Conservation (phyloP, 1,140 invertebrate species). For the Melipona quadrifasciata region DNA sequence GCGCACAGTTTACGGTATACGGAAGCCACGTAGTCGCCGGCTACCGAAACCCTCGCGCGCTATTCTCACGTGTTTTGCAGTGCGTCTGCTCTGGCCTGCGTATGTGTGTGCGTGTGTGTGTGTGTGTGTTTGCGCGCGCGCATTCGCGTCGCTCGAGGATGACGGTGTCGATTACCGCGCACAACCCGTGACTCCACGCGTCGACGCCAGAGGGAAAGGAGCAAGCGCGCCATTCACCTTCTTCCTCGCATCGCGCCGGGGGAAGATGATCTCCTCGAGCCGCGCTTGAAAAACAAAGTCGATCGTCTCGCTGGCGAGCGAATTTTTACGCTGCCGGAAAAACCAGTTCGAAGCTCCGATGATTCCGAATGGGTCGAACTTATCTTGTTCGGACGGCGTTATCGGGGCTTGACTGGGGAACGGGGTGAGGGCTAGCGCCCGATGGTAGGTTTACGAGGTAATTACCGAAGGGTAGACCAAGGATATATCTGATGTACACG, state of each 20-base stretch:
- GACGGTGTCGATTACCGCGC: constrained; percentile 62
- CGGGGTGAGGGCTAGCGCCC: constrained; percentile 1
- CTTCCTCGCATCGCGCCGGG: too few species aligned
- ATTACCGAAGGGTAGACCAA: constrained; percentile 9
- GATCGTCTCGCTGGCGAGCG: neutral
- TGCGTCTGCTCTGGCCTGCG: neutral
- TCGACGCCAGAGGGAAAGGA: constrained; percentile 17
- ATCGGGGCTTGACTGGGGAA: constrained; percentile 18
- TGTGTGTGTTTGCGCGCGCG: too few species aligned
- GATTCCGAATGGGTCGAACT: neutral
- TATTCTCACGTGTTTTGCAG: constrained; percentile 41
- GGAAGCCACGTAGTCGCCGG: constrained; percentile 57
- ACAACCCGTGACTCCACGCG: constrained; percentile 47
- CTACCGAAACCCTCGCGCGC: constrained; percentile 63
- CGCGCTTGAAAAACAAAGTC: neutral
- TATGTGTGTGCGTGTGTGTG: too few species aligned
- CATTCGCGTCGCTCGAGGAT: neutral
- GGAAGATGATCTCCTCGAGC: neutral
- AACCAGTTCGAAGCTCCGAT: constrained; percentile 28
- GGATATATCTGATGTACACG: neutral
- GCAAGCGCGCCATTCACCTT: neutral
- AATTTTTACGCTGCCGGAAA: neutral
- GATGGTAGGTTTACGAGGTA: constrained; percentile 24
- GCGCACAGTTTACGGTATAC: constrained; percentile 59
- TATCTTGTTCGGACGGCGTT: constrained; percentile 14